Conservation (phyloP, 1,140 invertebrate species). For the Drosophila mauritiana region DNA sequence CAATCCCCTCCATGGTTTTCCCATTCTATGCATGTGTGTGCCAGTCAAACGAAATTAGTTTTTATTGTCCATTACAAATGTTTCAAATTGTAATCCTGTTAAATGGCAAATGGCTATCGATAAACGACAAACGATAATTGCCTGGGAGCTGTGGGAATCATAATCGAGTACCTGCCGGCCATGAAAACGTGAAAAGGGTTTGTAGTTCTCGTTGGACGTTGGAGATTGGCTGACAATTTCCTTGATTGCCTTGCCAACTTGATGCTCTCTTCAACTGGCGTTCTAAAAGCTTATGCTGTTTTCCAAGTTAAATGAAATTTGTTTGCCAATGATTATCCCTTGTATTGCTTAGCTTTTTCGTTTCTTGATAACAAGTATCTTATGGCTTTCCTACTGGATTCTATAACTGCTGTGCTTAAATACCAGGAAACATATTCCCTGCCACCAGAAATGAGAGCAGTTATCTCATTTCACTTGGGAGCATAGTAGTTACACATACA, state of each 20-base stretch:
- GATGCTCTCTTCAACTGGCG: background rate
- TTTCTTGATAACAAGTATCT: too few species aligned
- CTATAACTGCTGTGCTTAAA: too few species aligned
- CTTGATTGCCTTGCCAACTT: conserved; percentile 26
- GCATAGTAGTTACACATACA: background rate
- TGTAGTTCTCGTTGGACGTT: background rate
- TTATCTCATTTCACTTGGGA: too few species aligned
- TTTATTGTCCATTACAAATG: conserved; percentile 46
- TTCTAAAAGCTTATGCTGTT: too few species aligned
- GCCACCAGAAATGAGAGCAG: too few species aligned
- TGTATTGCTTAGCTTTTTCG: too few species aligned
- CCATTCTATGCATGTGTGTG: background rate
- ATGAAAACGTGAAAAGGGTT: conserved; percentile 23
- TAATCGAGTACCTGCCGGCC: conserved; percentile 9
- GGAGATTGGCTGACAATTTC: background rate
- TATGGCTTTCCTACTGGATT: too few species aligned
- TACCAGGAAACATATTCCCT: too few species aligned
- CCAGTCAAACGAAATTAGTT: conserved; percentile 28
- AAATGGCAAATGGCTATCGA: conserved; percentile 43
- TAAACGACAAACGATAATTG: conserved; percentile 41
- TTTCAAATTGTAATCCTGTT: conserved; percentile 40
- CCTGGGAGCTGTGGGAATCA: conserved; percentile 34
- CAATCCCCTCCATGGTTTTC: conserved; percentile 6
- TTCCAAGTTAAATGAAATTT: too few species aligned
- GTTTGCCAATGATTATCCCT: too few species aligned